Percentiles rank a stretch among this genome's conserved stretches.
Conservation (phyloP, 2,113 vertebrate genomes). For the Lanius ludovicianus region DNA sequence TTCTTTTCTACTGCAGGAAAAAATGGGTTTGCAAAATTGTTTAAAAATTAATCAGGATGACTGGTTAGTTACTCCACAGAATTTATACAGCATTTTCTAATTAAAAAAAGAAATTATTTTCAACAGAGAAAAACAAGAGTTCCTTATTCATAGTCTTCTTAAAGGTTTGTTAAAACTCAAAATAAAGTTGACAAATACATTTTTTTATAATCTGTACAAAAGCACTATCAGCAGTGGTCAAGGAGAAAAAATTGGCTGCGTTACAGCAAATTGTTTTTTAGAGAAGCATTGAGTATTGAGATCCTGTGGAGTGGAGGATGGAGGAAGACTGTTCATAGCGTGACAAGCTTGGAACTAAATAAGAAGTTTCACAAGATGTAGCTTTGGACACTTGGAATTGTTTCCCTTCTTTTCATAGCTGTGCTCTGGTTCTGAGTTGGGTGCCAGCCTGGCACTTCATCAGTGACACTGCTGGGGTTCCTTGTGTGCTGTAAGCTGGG, state of each 20-base stretch:
- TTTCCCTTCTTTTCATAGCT: neutral
- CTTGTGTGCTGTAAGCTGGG: neutral
- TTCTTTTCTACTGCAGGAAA: neutral
- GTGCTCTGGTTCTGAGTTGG: neutral
- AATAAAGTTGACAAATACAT: neutral
- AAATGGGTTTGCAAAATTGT: neutral
- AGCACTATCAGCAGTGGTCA: accelerated
- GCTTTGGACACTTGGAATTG: neutral
- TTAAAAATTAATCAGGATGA: neutral
- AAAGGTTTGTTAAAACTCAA: neutral
- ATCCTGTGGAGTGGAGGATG: neutral
- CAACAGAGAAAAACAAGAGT: neutral
- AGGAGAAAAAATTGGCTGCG: neutral
- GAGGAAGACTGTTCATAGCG: neutral
- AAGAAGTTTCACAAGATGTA: neutral
- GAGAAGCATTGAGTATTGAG: neutral
- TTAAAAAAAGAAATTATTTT: neutral
- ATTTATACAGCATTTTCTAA: neutral
- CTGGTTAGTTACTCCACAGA: neutral
- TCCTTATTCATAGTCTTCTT: neutral
- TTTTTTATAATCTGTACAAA: neutral
- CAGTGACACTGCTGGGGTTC: neutral
- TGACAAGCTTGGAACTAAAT: neutral
- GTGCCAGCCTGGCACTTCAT: neutral
- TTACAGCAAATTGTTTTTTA: neutral